phyloP scores from a whole-genome alignment of 2,888 invertebrate genomes.

The Brachylomia viminalis region DNA sequence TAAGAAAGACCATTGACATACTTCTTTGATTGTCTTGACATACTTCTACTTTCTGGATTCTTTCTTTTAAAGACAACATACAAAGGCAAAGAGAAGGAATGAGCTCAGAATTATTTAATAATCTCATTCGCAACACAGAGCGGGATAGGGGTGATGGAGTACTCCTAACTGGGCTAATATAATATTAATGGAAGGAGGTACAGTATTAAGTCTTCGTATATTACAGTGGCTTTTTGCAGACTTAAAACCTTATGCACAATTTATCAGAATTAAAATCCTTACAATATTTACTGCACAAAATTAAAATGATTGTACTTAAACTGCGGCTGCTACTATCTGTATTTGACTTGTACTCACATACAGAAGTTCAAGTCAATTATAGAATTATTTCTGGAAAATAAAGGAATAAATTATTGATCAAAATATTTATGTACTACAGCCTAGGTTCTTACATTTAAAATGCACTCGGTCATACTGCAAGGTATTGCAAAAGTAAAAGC shows the following conservation, averaged over 20 bases:
- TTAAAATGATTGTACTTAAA: too few species aligned
- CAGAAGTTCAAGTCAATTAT: too few species aligned
- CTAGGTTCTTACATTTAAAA: not conserved
- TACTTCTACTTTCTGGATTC: not conserved
- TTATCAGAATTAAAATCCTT: not conserved
- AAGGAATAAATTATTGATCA: too few species aligned
- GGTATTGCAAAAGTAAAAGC: not conserved
- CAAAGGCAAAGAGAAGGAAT: slow-evolving; percentile 18
- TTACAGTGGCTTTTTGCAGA: not conserved
- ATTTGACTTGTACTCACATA: too few species aligned
- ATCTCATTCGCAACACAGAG: slow-evolving; percentile 11
- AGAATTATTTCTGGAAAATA: too few species aligned
- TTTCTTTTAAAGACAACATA: slow-evolving; percentile 16
- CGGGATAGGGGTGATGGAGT: slow-evolving; percentile 34
- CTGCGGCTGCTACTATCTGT: too few species aligned
- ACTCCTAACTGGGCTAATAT: slow-evolving; percentile 17
- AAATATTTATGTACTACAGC: too few species aligned
- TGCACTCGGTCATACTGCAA: not conserved
- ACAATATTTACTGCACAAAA: too few species aligned
- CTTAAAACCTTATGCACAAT: too few species aligned
- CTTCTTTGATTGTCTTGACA: too few species aligned
- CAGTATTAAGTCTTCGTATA: not conserved
- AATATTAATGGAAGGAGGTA: slow-evolving; percentile 28
- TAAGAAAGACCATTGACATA: not conserved
- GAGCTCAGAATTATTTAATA: slow-evolving; percentile 43